phyloP scores from a whole-genome alignment of 1,140 invertebrate genomes.

The Leptinotarsa texana region DNA sequence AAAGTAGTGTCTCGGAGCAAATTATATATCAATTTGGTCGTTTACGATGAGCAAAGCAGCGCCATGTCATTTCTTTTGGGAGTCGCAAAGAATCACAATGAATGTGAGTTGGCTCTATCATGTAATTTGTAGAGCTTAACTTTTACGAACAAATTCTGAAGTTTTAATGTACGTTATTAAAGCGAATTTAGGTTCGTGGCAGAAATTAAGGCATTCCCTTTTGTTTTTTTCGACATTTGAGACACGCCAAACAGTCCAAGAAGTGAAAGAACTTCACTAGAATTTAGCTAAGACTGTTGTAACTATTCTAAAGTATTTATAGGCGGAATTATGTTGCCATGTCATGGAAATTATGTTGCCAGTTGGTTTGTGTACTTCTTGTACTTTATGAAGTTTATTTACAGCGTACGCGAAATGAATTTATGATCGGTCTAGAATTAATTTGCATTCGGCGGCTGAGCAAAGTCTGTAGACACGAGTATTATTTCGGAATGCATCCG shows the following conservation, averaged over 20 bases:
- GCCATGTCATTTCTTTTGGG: slow-evolving; percentile 32
- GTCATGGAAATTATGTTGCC: slow-evolving; percentile 10
- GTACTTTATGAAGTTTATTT: slow-evolving; percentile 10
- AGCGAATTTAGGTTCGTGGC: slow-evolving; percentile 47
- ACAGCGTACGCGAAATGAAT: not conserved
- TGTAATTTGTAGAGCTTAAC: slow-evolving; percentile 50
- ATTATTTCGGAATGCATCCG: no score
- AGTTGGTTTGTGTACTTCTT: not conserved
- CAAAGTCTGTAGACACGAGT: no score
- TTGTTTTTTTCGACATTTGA: slow-evolving; percentile 27
- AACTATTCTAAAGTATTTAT: slow-evolving; percentile 15
- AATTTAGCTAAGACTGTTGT: slow-evolving; percentile 9
- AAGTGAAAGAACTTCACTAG: slow-evolving; percentile 26
- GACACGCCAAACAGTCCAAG: slow-evolving; percentile 28
- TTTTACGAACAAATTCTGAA: slow-evolving; percentile 46
- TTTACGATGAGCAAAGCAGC: not conserved
- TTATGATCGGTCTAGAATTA: not conserved
- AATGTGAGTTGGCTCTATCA: slow-evolving; percentile 49
- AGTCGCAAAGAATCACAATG: slow-evolving; percentile 48
- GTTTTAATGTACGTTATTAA: slow-evolving; percentile 51
- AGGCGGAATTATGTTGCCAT: slow-evolving; percentile 8
- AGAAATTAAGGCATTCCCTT: slow-evolving; percentile 34
- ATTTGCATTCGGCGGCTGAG: no score
- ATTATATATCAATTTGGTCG: slow-evolving; percentile 44
- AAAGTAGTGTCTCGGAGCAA: slow-evolving; percentile 11